Conservation (phyloP, 2,888 invertebrate species). For the Ariolimax columbianus region DNA sequence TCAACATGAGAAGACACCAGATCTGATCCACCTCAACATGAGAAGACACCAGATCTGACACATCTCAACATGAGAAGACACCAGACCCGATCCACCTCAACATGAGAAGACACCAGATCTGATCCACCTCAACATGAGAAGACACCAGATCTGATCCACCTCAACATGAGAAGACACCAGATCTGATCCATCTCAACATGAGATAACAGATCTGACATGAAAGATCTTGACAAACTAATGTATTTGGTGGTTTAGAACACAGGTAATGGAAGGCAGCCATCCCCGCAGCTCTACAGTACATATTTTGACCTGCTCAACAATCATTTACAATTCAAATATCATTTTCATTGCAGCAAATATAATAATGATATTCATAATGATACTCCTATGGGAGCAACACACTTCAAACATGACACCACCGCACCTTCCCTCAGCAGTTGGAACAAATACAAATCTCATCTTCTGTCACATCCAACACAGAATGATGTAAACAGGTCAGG, state of each 20-base stretch:
- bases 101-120: background rate
- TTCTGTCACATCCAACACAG: background rate
- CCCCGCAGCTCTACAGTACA: background rate
- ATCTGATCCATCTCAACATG: slow-evolving; percentile 12
- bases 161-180: background rate
- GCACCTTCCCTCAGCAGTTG: background rate
- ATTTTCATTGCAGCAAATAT: background rate
- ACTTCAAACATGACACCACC: background rate
- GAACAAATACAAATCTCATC: background rate
- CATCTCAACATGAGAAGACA: background rate
- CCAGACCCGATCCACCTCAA: background rate
- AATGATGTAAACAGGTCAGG: no score
- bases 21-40: slow-evolving; percentile 4
- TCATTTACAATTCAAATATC: background rate
- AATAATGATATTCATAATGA: background rate
- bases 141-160: background rate
- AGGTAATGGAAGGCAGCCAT: background rate
- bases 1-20: background rate
- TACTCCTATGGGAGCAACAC: background rate
- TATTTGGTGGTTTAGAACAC: no score
- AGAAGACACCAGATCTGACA: background rate
- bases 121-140: background rate
- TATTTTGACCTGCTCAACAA: background rate
- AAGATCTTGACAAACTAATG: background rate
- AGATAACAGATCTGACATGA: background rate